Conservation (phyloP, 2,113 vertebrate genomes). For the Seriola quinqueradiata region DNA sequence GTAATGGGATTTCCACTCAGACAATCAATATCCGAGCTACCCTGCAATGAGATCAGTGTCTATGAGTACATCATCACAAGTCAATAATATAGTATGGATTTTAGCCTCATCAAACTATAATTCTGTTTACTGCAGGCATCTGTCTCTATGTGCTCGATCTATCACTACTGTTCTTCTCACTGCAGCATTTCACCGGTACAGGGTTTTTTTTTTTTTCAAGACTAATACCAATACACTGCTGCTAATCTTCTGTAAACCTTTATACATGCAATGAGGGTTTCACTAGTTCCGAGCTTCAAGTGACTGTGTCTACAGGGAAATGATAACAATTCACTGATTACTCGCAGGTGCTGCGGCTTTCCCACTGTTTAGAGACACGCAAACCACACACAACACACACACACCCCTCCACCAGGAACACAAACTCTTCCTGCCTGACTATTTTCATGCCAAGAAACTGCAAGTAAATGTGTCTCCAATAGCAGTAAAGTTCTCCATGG, state of each 20-base stretch:
- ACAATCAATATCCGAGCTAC: conserved; percentile 65
- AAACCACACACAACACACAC: too few species aligned
- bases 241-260: background rate
- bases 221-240: background rate
- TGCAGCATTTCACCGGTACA: background rate
- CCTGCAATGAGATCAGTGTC: conserved; percentile 70
- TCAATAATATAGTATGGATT: conserved; percentile 69
- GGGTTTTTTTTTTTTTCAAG: conserved; percentile 11
- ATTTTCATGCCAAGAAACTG: background rate
- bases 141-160: conserved; percentile 17
- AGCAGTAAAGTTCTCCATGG: conserved; percentile 16
- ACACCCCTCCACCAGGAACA: background rate
- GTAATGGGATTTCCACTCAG: conserved; percentile 73
- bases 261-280: background rate
- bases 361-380: background rate
- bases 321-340: conserved; percentile 10
- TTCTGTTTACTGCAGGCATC: conserved; percentile 63
- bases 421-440: background rate
- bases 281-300: background rate
- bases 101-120: conserved; percentile 72
- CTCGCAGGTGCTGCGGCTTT: background rate
- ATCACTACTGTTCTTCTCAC: conserved; percentile 8
- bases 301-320: background rate
- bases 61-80: conserved; percentile 67
- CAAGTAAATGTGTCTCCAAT: background rate